phyloP scores from a whole-genome alignment of 2,113 vertebrate genomes.

The Balaenoptera acutorostrata region DNA sequence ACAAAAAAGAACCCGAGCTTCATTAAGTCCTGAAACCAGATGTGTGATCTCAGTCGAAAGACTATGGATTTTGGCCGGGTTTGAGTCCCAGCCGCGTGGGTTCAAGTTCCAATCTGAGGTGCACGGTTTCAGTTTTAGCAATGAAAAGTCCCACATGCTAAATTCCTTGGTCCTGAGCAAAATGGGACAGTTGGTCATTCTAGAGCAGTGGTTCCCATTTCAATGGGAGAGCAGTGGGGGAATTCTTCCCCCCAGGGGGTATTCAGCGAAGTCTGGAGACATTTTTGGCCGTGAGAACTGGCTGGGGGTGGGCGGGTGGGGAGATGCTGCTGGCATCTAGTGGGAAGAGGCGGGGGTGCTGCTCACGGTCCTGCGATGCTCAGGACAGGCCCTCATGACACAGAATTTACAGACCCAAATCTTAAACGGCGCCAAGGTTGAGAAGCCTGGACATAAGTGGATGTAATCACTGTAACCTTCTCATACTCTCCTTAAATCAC shows the following conservation, averaged over 20 bases:
- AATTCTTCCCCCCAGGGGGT: not conserved
- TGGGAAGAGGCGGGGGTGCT: not conserved
- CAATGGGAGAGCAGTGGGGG: not conserved
- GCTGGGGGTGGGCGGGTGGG: not conserved
- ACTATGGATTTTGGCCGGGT: no score
- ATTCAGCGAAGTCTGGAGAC: not conserved
- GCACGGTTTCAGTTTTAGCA: not conserved
- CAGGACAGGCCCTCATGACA: not conserved
- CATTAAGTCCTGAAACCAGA: no score
- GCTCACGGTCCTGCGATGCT: not conserved
- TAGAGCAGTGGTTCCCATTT: not conserved
- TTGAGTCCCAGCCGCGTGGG: no score
- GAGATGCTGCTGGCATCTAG: not conserved
- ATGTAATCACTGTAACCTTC: no score
- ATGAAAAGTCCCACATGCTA: not conserved
- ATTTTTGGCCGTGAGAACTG: not conserved
- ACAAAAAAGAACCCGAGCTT: no score
- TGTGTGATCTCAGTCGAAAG: no score
- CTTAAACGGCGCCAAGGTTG: not conserved
- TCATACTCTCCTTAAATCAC: not conserved
- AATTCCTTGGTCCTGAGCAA: not conserved
- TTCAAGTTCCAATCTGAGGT: no score
- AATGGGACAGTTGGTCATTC: not conserved
- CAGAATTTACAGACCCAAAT: not conserved
- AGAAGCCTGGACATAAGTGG: not conserved